Base-by-base conservation (phyloP, 2,888 invertebrate genomes). In the Andrena minutula region DNA sequence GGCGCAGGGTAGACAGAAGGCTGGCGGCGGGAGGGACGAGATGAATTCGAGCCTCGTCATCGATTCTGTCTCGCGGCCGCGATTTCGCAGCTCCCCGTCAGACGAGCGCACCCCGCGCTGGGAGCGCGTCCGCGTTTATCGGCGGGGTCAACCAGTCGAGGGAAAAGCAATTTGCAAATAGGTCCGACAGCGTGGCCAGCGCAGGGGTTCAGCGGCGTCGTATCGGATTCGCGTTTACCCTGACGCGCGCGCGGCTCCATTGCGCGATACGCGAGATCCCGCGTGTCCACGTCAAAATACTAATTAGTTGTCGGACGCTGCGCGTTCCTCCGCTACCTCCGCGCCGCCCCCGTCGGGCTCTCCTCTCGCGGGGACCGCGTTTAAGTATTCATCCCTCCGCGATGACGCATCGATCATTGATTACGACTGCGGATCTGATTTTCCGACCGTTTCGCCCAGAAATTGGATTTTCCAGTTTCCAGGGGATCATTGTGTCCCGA, bases 161-260 rank as follows among this genome's bases (percentile, higher is more conserved):
- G 89, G 88, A 87, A 91, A 92, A 92, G 90, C 93, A 93, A 93
- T 93, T 93, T 93, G 92, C 93, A 93, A 93, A 93, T 93, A 93
- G 93, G 90, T 92, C 88, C 86, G 84, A 76, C 75, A 78, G 84
- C 70, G 83, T 75, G 72, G 74, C 49, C 47, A n/a, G 83, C 64
- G 79, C 76, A 76, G 83, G 56, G 82, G 75, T 76, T 64, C 83
- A 78, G 71, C 88, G 86, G 83, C 87, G 84, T 90, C 88, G 88
- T 84, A 88, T 89, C 89, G 82, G 83, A 91, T 89, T 88, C 87
- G 73, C 86, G 75, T 84, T 78, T 80, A 68, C 84, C 56, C 71
- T 86, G 84, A 82, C 82, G 74, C 84, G 82, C 69, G 76, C 56
- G 56, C 53, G 30, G 47, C 32, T 51, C 51, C 71, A 75, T 74